Percentiles rank a stretch among this genome's conserved stretches.
phyloP scores from a whole-genome alignment of 2,113 vertebrate species.

The Antigone vipio region DNA sequence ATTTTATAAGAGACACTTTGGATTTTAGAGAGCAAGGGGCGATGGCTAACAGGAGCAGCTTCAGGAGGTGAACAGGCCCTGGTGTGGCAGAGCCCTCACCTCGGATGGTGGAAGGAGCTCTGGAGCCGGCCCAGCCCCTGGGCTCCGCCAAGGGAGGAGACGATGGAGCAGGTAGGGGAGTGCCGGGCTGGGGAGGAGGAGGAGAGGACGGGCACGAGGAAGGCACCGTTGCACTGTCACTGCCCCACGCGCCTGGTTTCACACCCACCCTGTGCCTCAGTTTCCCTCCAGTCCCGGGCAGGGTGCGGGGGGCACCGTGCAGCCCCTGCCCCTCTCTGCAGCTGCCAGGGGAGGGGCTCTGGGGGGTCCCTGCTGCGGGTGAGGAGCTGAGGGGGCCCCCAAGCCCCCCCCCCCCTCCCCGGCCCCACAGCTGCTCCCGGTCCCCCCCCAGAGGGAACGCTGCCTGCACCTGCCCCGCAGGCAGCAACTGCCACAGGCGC shows the following conservation, averaged over 20 bases:
- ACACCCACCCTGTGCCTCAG: background rate
- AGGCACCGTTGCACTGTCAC: background rate
- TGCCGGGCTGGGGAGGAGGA: background rate
- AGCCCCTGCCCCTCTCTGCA: background rate
- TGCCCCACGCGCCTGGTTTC: background rate
- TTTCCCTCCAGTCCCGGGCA: background rate
- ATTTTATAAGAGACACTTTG: too few relatives aligned
- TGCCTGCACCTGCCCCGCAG: background rate
- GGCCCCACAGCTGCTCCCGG: background rate
- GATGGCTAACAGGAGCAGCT: background rate
- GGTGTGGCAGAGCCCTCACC: accelerated
- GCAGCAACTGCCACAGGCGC: background rate
- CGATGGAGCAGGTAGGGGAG: background rate
- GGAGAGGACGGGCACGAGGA: background rate
- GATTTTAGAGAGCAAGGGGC: background rate
- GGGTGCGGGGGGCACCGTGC: too few relatives aligned
- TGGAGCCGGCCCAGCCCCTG: background rate
- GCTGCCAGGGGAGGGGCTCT: background rate
- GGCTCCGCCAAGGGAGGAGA: background rate
- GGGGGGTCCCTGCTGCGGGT: background rate
- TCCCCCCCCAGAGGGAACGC: background rate
- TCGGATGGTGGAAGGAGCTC: background rate
- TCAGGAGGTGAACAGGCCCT: too few relatives aligned
- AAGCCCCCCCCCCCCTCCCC: background rate
- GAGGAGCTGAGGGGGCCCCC: too few relatives aligned